Evolutionary conservation across 2,797 vertebrate species (phyloP).

Genomic region (Rostrhamus sociabilis): DNA sequence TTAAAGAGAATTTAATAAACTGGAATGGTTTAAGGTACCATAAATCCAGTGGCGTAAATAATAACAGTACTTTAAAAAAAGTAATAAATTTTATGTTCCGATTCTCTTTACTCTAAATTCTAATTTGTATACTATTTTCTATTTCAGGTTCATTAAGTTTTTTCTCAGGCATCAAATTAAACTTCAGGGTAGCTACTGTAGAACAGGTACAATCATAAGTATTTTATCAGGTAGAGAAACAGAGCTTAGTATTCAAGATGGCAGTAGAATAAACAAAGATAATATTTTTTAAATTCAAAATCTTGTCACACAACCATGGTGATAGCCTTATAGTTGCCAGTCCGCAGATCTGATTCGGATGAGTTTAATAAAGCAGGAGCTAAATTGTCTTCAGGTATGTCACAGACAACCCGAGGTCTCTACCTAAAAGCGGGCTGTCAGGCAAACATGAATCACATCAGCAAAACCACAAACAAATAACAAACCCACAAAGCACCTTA

Average conservation of each 20-base stretch:
- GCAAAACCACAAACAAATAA: neutral
- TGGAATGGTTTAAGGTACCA: neutral
- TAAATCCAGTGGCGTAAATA: neutral
- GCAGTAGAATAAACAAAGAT: neutral
- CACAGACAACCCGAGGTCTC: neutral
- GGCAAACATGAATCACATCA: neutral
- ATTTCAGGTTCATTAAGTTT: neutral
- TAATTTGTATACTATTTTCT: neutral
- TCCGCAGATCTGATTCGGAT: neutral
- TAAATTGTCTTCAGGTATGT: neutral
- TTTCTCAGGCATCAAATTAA: neutral
- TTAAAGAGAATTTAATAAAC: neutral
- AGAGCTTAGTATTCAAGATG: neutral
- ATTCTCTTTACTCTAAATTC: neutral
- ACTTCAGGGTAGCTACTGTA: neutral
- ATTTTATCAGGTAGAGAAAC: neutral
- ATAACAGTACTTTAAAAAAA: neutral
- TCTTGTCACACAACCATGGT: neutral
- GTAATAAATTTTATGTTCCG: neutral
- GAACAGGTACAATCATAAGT: neutral
- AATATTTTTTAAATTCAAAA: neutral
- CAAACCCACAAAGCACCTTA: neutral
- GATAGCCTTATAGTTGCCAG: neutral
- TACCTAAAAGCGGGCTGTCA: neutral
- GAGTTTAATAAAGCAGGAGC: neutral